Conservation (phyloP, 1,140 invertebrate genomes). For the Brachionus koreanus region DNA sequence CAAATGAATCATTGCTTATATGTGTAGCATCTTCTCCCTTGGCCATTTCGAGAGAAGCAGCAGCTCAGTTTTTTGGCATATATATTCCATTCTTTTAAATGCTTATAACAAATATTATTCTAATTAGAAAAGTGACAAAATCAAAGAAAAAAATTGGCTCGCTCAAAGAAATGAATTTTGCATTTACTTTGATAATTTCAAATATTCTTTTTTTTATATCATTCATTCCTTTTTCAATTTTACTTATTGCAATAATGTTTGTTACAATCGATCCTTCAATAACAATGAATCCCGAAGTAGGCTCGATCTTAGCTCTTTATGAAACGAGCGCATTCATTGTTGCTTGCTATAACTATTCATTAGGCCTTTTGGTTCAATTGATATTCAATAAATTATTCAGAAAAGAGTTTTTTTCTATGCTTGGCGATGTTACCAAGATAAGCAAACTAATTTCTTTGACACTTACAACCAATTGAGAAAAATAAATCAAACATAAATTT, state of each 20-base stretch:
- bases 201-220: neutral
- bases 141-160: neutral
- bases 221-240: neutral
- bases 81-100: neutral
- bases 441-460: too few species aligned
- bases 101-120: neutral
- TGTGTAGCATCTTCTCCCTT: neutral
- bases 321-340: too few species aligned
- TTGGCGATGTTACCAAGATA: too few species aligned
- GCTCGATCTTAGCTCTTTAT: too few species aligned
- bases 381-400: too few species aligned
- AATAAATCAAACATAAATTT: too few species aligned
- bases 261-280: neutral
- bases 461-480: too few species aligned
- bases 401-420: too few species aligned
- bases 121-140: neutral
- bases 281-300: neutral
- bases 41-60: neutral
- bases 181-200: neutral
- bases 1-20: neutral
- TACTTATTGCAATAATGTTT: neutral
- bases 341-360: too few species aligned
- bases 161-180: neutral
- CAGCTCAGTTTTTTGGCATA: neutral
- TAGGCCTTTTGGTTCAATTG: too few species aligned